A percentile compares a stretch with the other conserved stretches of the same genome.
Conservation (phyloP, 1,140 invertebrate genomes). For the Colletes latitarsis region DNA sequence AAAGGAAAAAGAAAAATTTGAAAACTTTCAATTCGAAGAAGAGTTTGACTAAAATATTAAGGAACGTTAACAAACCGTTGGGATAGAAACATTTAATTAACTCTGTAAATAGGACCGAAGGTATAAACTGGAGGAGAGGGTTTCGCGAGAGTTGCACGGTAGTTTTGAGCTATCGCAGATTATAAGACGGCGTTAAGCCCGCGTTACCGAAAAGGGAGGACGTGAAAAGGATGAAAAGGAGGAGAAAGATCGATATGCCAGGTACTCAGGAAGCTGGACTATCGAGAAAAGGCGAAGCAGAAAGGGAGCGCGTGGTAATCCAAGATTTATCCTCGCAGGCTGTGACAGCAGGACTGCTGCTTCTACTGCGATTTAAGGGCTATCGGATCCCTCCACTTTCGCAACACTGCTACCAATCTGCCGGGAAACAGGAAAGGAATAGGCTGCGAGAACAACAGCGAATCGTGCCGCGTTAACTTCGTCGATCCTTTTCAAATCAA, state of each 20-base stretch:
- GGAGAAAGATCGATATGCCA: slow-evolving; percentile 53
- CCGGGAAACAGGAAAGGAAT: neutral
- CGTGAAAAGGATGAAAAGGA: slow-evolving; percentile 41
- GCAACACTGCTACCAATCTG: slow-evolving; percentile 32
- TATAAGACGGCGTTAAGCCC: slow-evolving; percentile 76
- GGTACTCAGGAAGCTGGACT: slow-evolving; percentile 38
- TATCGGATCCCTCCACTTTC: slow-evolving; percentile 54
- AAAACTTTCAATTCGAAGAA: too few species aligned
- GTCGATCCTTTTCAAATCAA: neutral
- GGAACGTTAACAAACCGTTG: neutral
- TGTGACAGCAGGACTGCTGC: slow-evolving; percentile 63
- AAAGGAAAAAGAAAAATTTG: too few species aligned
- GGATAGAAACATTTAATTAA: neutral
- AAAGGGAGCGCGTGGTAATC: slow-evolving; percentile 74
- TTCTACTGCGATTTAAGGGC: slow-evolving; percentile 58
- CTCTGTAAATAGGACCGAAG: neutral
- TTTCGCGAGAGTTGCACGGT: slow-evolving; percentile 51
- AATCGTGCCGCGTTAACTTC: neutral
- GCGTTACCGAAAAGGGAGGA: slow-evolving; percentile 61
- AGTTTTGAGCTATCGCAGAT: slow-evolving; percentile 70
- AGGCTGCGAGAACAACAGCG: neutral
- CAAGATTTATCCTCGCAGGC: slow-evolving; percentile 78
- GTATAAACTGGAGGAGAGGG: neutral
- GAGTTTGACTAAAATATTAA: too few species aligned
- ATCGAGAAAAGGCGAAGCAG: slow-evolving; percentile 22